These are phyloP conservation scores for Ceyx cyanopectus DNA, from an alignment of 2,113 vertebrate genomes.

Conservation along the genomic window DNA sequence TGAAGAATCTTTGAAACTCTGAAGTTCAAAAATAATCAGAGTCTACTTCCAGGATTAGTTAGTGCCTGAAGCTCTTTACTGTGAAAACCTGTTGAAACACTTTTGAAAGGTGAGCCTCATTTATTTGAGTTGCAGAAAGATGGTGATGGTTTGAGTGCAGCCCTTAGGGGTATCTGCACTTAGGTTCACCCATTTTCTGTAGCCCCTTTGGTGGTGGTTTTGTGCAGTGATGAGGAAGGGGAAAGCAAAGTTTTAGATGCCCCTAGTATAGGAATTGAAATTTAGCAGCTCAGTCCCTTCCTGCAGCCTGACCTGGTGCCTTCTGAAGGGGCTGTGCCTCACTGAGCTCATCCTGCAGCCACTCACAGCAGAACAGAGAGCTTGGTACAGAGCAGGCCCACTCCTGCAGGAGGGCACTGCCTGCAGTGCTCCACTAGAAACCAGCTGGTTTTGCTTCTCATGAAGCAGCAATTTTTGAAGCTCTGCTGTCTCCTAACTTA, in stretches of 20 bases:
- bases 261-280: slow-evolving; percentile 78
- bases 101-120: background rate
- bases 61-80: background rate
- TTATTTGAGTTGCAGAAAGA: background rate
- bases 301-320: slow-evolving; percentile 73
- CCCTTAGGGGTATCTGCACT: slow-evolving; percentile 55
- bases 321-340: slow-evolving; percentile 80
- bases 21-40: background rate
- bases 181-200: slow-evolving; percentile 76
- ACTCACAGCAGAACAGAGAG: background rate
- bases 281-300: slow-evolving; percentile 74
- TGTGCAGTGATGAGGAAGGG: slow-evolving; percentile 81
- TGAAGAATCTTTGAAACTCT: background rate
- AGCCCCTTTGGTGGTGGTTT: slow-evolving; percentile 77
- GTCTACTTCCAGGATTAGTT: background rate
- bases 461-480: background rate
- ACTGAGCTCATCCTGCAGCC: slow-evolving; percentile 72
- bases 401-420: background rate
- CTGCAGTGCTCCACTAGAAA: background rate
- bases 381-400: background rate
- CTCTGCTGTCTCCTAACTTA: background rate
- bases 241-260: slow-evolving; percentile 79
- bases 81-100: background rate
- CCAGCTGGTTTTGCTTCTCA: background rate
- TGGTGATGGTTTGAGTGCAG: background rate